Conservation (phyloP, 2,113 vertebrate genomes). For the Cranoglanis bouderius region DNA sequence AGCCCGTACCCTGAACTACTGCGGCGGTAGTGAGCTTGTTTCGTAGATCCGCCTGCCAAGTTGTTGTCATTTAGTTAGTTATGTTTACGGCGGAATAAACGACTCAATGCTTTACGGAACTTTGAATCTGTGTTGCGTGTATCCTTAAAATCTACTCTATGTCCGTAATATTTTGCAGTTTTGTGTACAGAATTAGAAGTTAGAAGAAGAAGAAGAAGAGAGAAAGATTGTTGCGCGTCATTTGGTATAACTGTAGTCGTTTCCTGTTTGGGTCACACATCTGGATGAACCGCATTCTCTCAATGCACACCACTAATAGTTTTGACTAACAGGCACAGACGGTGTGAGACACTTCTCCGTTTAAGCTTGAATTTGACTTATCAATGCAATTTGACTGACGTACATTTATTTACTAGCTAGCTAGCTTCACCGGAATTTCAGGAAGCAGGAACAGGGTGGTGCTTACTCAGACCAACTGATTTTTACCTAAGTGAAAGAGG, state of each 20-base stretch:
- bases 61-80: constrained; percentile 13
- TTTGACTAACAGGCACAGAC: neutral
- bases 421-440: too few relatives aligned
- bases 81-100: neutral
- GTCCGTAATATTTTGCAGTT: neutral
- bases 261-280: constrained; percentile 14
- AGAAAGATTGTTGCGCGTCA: constrained; percentile 28
- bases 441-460: constrained; percentile 17
- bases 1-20: neutral
- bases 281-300: neutral
- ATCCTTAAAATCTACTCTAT: neutral
- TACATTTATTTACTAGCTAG: neutral
- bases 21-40: neutral
- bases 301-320: neutral
- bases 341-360: too few relatives aligned
- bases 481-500: neutral
- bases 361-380: neutral
- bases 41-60: neutral
- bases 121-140: neutral
- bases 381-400: neutral
- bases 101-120: neutral
- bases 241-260: neutral
- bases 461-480: neutral
- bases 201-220: neutral
- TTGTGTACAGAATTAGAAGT: neutral